Conservation (phyloP, 2,888 invertebrate species). For the Hipparchia semele region DNA sequence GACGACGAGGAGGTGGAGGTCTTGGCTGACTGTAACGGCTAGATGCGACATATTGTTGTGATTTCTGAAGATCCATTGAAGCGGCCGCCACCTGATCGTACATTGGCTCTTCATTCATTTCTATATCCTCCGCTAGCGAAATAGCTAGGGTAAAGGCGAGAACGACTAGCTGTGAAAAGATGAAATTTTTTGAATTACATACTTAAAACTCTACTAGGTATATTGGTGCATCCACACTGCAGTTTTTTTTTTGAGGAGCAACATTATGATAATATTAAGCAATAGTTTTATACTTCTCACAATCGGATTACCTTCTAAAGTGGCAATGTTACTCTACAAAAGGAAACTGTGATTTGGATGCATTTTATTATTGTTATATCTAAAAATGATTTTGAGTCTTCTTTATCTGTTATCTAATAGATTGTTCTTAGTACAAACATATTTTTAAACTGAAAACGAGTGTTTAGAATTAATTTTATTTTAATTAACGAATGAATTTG, state of each 20-base stretch:
- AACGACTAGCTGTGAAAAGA: conserved; percentile 59
- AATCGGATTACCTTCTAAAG: too few relatives aligned
- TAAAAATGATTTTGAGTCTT: neutral
- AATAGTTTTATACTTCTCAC: too few relatives aligned
- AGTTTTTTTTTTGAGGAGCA: too few relatives aligned
- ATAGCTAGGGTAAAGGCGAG: conserved; percentile 63
- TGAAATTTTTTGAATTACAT: conserved; percentile 19
- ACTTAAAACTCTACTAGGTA: neutral
- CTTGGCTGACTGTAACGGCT: conserved; percentile 50
- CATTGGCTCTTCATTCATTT: conserved; percentile 45
- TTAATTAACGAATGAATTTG: neutral
- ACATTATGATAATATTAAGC: too few relatives aligned
- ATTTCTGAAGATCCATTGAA: conserved; percentile 55
- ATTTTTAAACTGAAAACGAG: neutral
- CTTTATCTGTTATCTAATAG: neutral
- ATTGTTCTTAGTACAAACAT: neutral
- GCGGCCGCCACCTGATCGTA: conserved; percentile 63
- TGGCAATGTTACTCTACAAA: too few relatives aligned
- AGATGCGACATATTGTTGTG: conserved; percentile 48
- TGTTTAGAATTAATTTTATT: neutral
- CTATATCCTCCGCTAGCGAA: conserved; percentile 58
- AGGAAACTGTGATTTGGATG: too few relatives aligned
- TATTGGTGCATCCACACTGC: too few relatives aligned
- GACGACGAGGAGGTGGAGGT: conserved; percentile 29
- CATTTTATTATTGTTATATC: neutral